Conservation (phyloP, 1,140 invertebrate genomes). For the Euschistus heros region DNA sequence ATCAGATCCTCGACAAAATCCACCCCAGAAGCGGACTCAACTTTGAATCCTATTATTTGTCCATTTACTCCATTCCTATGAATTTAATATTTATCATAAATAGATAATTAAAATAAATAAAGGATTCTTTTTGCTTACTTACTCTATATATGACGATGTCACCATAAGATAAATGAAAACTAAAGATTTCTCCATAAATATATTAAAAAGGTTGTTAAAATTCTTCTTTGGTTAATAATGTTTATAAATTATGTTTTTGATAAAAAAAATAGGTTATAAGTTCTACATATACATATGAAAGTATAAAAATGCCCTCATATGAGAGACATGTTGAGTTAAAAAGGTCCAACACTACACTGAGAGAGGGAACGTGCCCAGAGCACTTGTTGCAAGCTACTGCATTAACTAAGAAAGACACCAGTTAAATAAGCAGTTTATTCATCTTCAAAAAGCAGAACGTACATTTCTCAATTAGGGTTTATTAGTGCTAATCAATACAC, state of each 20-base stretch:
- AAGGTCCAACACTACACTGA: background rate
- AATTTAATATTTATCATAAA: background rate
- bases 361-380: background rate
- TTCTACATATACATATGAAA: no score
- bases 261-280: no score
- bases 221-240: no score
- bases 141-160: background rate
- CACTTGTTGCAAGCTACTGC: background rate
- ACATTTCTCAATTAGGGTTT: constrained; percentile 3
- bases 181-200: constrained; percentile 6
- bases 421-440: constrained; percentile 2
- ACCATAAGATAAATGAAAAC: background rate
- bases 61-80: background rate
- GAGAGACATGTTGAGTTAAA: no score
- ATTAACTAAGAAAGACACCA: background rate
- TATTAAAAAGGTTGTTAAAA: background rate
- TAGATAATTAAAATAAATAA: no score
- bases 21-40: background rate
- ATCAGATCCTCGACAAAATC: background rate
- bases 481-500: constrained; percentile 3
- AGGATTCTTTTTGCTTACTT: background rate
- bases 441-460: background rate
- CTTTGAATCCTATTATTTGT: constrained; percentile 4
- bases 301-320: no score
- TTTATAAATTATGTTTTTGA: no score